A percentile compares a stretch with the other conserved stretches of the same genome.
phyloP scores from a whole-genome alignment of 2,797 vertebrate species.

The Syndactyla subalaris region DNA sequence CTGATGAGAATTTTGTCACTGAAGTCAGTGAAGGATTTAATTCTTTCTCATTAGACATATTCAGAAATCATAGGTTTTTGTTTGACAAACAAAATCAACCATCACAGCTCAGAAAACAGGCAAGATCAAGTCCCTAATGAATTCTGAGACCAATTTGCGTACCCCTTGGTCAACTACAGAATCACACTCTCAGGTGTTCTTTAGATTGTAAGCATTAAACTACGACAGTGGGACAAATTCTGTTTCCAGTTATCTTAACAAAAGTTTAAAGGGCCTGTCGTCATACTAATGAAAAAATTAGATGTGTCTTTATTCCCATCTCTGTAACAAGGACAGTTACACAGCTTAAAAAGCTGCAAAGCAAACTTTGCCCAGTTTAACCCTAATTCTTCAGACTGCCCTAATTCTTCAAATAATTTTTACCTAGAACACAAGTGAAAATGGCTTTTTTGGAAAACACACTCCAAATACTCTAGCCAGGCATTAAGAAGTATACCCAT shows the following conservation, averaged over 20 bases:
- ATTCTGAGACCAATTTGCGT: neutral
- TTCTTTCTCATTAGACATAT: neutral
- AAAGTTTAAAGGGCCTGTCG: neutral
- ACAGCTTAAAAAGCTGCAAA: neutral
- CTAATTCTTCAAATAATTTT: neutral
- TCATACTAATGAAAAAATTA: neutral
- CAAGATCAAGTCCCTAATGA: neutral
- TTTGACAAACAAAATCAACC: neutral
- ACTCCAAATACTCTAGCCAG: neutral
- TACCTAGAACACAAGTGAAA: neutral
- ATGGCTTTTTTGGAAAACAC: neutral
- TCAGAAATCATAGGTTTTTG: neutral
- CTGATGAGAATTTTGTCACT: neutral
- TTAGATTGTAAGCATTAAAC: neutral
- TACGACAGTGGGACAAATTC: neutral
- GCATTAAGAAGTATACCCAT: neutral
- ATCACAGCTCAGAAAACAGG: neutral
- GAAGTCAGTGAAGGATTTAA: neutral
- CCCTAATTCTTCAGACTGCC: neutral
- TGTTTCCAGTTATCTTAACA: neutral
- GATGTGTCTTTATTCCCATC: neutral
- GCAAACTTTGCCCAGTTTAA: neutral
- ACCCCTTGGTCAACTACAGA: neutral
- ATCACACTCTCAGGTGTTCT: neutral
- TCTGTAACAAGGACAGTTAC: neutral